Evolutionary conservation across 2,797 vertebrate genomes (phyloP).

Genomic region (Psittacula derbiana): DNA sequence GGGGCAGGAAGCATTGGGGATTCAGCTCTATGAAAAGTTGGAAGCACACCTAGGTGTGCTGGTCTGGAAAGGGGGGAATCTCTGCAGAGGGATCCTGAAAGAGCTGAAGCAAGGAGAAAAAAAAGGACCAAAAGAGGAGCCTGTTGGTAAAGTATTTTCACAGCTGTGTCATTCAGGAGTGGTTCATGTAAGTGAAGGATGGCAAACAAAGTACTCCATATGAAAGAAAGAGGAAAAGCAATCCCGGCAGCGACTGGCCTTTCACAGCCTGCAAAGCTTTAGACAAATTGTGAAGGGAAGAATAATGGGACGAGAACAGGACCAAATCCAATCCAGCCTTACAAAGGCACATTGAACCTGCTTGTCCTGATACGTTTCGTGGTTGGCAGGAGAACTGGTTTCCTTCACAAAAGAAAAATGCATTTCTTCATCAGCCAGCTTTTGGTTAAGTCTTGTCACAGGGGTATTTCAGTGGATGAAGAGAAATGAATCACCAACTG

Average conservation of each 20-base stretch:
- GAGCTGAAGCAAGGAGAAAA: no score
- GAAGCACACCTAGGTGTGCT: background rate
- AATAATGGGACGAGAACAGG: constrained; percentile 38
- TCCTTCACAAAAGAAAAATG: background rate
- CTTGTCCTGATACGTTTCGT: background rate
- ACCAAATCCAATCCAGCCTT: background rate
- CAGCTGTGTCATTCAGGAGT: background rate
- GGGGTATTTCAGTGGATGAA: background rate
- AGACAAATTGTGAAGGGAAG: constrained; percentile 1
- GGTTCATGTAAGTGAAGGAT: background rate
- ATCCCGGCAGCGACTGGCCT: background rate
- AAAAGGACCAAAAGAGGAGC: background rate
- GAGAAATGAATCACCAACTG: background rate
- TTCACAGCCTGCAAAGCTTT: constrained; percentile 6
- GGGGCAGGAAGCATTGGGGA: background rate
- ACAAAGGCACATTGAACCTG: constrained; percentile 2
- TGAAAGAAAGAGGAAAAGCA: constrained; percentile 26
- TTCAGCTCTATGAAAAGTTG: background rate
- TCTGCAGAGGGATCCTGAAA: background rate
- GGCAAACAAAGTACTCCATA: background rate
- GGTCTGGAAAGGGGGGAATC: background rate
- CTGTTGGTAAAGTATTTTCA: background rate
- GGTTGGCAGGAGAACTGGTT: background rate
- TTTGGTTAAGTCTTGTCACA: background rate
- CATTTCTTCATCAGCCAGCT: background rate